These are phyloP conservation scores for Labeo catla DNA, from an alignment of 2,113 vertebrate species.

Conservation along the genomic window DNA sequence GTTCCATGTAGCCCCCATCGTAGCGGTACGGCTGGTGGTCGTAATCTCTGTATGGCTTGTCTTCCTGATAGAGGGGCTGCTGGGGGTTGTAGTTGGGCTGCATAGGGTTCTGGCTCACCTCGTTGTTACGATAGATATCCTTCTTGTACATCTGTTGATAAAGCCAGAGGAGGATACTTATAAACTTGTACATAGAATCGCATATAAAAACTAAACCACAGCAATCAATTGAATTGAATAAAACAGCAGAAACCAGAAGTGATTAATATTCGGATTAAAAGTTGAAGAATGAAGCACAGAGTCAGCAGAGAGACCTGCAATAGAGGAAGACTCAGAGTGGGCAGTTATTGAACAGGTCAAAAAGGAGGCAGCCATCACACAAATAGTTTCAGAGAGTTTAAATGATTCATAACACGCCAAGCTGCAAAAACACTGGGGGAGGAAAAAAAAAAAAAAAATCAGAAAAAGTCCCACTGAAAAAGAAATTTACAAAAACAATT, in stretches of 20 bases:
- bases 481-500: constrained; percentile 5
- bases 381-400: constrained; percentile 49
- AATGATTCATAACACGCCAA: constrained; percentile 14
- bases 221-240: constrained; percentile 42
- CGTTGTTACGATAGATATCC: constrained; percentile 83
- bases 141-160: constrained; percentile 86
- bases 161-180: constrained; percentile 30
- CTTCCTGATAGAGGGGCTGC: constrained; percentile 78
- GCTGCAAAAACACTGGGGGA: constrained; percentile 16
- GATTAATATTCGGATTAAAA: constrained; percentile 66
- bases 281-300: constrained; percentile 69
- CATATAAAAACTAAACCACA: constrained; percentile 15
- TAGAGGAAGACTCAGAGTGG: constrained; percentile 78
- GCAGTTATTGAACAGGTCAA: constrained; percentile 72
- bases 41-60: constrained; percentile 85
- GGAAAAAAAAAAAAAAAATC: neutral
- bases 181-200: neutral
- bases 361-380: constrained; percentile 51
- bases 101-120: constrained; percentile 81
- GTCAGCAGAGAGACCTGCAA: constrained; percentile 78
- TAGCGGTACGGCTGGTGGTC: constrained; percentile 86
- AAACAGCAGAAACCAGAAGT: constrained; percentile 51
- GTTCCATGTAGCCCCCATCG: constrained; percentile 81
- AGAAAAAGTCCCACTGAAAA: constrained; percentile 17
- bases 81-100: constrained; percentile 82